Evolutionary conservation across 2,888 invertebrate genomes (phyloP).

Genomic region (Nebria salina): DNA sequence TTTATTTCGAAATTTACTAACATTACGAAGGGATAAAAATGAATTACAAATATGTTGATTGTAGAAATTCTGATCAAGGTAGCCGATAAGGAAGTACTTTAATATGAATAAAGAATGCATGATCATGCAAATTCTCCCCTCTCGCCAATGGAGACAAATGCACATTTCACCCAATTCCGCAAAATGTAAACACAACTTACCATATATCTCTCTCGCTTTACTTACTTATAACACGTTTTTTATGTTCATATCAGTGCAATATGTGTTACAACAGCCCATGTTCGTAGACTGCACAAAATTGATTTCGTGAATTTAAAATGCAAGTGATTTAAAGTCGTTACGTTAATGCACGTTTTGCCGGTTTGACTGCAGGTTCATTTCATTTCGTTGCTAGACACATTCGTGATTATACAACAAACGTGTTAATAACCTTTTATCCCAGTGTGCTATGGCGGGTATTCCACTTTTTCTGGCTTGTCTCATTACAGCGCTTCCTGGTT

Average conservation of each 20-base stretch:
- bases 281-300: neutral
- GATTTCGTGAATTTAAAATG: neutral
- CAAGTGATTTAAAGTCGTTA: neutral
- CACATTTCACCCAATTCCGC: neutral
- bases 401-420: neutral
- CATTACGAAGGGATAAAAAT: too few relatives aligned
- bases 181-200: neutral
- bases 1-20: too few relatives aligned
- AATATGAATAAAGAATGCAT: neutral
- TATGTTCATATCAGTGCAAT: neutral
- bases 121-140: neutral
- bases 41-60: too few relatives aligned
- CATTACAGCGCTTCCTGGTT: constrained; percentile 37
- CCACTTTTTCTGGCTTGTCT: constrained; percentile 29
- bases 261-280: neutral
- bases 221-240: neutral
- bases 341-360: neutral
- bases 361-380: neutral
- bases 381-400: neutral
- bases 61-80: too few relatives aligned
- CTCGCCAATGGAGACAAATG: neutral
- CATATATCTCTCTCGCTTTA: neutral
- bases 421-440: neutral
- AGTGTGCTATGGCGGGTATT: constrained; percentile 2
- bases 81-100: neutral